Evolutionary conservation across 2,113 vertebrate species (phyloP), one percentile per base, ranked within the genome.

Genomic region (Donacobius atricapilla): DNA sequence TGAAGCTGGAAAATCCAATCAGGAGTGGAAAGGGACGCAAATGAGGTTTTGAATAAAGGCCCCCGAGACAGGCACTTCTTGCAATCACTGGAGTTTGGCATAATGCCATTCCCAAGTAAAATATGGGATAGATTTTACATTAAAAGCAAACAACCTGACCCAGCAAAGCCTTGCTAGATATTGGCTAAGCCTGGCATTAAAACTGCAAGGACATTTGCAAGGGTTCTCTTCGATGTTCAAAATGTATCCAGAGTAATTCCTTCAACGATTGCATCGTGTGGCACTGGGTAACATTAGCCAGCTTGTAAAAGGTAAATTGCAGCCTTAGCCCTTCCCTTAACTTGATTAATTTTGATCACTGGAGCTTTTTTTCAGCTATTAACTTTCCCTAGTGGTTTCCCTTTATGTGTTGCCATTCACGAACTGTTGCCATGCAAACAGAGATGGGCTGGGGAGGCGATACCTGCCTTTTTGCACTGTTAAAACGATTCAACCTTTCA

Each of bases 271-370:
- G 61, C 61, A 2, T 89, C 93, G 71, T 64, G 90, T 78, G 23
- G 94, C 71, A 14, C 72, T 19, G 28, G 75, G 91, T 44, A 83
- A 89, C 45, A 42, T 82, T 53, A 94, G 90, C 63, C 79, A 54
- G 73, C 51, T 87, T 87, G 61, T 91, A 88, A 93, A 91, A 96
- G 94, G 97, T 47, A 83, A 63, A 86, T 69, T 87, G 87, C 51
- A 91, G 69, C 95, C 87, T 83, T 57, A 73, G 77, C 79, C 71
- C 53, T 93, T 88, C 57, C 90, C 84, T 96, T 87, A 89, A 91
- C 64, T 77, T 83, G 85, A 96, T 84, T 80, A 83, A 94, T 94
- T 96, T 89, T 89, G 94, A 96, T 77, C 56, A 72, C 70, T 84
- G 93, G 79, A 89, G 94, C 93, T 91, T 77, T 87, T 87, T 61